A percentile compares a stretch with the other conserved stretches of the same genome.
Evolutionary conservation across 2,113 vertebrate species (phyloP).

Genomic region (Fregetta grallaria): DNA sequence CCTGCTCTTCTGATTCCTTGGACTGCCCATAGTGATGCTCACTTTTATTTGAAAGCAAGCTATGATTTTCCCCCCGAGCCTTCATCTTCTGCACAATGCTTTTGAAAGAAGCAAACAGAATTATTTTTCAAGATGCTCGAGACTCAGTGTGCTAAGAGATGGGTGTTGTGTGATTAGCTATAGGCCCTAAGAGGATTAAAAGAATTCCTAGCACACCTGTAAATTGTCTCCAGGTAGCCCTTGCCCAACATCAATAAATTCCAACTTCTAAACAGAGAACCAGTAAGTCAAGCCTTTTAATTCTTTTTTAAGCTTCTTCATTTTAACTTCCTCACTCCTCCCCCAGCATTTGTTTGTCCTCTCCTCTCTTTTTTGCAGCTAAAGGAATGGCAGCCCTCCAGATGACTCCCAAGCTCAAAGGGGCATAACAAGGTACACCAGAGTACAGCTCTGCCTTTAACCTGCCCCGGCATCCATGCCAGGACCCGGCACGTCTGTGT

Average conservation of each 20-base stretch:
- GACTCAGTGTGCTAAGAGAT: background rate
- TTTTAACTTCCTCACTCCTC: background rate
- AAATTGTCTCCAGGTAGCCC: background rate
- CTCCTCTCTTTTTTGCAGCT: background rate
- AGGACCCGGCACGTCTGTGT: background rate
- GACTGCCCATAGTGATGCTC: background rate
- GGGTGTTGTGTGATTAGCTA: background rate
- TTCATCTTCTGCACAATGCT: background rate
- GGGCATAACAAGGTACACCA: accelerated
- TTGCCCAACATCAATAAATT: accelerated
- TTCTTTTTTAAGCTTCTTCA: background rate
- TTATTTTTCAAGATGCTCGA: background rate
- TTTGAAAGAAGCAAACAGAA: background rate
- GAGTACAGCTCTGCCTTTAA: background rate
- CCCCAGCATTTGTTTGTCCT: background rate
- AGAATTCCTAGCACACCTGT: background rate
- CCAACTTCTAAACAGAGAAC: background rate
- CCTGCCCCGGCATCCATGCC: background rate
- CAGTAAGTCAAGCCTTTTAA: background rate
- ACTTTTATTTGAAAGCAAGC: background rate
- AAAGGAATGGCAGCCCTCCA: background rate
- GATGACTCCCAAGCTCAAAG: background rate
- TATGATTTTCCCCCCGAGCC: background rate
- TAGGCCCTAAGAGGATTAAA: background rate
- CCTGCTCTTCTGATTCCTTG: background rate